Base-by-base conservation (phyloP, 2,797 vertebrate genomes). In the Falco columbarius region DNA sequence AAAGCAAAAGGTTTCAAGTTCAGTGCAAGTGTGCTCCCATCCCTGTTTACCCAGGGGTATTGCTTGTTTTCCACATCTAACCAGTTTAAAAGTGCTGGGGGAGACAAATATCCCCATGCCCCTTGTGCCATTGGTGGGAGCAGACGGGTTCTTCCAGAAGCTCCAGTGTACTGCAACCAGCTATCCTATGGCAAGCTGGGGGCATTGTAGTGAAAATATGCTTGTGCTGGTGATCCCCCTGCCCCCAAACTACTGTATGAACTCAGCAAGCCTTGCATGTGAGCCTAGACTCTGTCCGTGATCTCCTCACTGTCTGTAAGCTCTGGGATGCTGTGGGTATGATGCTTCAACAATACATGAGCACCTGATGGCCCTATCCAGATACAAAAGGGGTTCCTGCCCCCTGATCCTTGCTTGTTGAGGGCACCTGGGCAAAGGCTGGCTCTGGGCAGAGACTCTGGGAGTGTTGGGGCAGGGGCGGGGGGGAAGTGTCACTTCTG, bases 101-200 rank as follows among this genome's bases (percentile, higher is more conserved):
- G 23, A 72, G 34, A 38, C 59, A 44, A 79, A 61, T 46, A 90
- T 17, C 7, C 24, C 14, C 4, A 7, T 49, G 22, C 36, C 9
- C 20, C 29, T 47, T 11, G 5, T 44, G n/a, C 40, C 22, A 4
- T 12, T 0, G 1, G 7, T 23, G 6, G 17, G 7, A 73, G 7
- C 29, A 51, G 20, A 18, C 2, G 4, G 26, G 22, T 14, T 66
- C 12, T 71, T 86, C 29, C 36, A 56, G 81, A 80, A 72, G 36
- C 26, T 82, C 38, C 7, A 10, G 24, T 73, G 32, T 46, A 32
- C n/a, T 72, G 52, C 79, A 81, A 34, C 26, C 14, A 17, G n/a
- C 38, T 30, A 71, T 32, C 8, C n/a, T 6, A 7, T 30, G 16
- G 49, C 9, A 12, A 55, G 67, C 24, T 65, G 55, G 56, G 71